These are phyloP conservation scores for Lerista edwardsae DNA, from an alignment of 2,797 vertebrate genomes.

Conservation along the genomic window DNA sequence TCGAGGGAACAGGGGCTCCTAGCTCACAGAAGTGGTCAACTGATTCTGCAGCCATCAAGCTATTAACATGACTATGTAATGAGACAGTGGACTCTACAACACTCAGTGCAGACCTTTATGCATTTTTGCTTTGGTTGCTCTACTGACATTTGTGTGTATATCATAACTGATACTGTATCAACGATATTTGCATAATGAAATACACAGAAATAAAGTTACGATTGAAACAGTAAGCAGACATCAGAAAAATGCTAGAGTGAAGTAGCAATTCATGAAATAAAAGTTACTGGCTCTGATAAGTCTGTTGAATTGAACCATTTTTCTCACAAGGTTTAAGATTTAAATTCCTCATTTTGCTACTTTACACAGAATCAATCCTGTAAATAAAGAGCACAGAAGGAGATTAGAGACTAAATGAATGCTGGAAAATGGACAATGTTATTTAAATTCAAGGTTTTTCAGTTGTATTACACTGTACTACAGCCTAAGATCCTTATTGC, in stretches of 20 bases:
- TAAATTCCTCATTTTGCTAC: neutral
- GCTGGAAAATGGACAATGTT: neutral
- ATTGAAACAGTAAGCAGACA: neutral
- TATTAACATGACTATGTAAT: neutral
- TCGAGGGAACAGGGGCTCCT: neutral
- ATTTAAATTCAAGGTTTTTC: neutral
- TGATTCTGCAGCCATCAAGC: neutral
- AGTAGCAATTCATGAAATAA: neutral
- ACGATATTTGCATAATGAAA: neutral
- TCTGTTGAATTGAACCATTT: neutral
- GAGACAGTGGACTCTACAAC: neutral
- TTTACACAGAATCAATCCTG: neutral
- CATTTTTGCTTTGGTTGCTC: too few relatives aligned
- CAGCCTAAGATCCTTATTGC: neutral
- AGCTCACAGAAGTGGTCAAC: neutral
- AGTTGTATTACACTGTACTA: neutral
- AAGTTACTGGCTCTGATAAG: neutral
- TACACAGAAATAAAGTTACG: neutral
- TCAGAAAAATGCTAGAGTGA: neutral
- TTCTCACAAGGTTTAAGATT: neutral
- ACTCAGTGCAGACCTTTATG: too few relatives aligned
- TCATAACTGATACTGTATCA: neutral
- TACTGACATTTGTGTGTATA: too few relatives aligned
- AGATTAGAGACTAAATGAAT: neutral
- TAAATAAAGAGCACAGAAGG: rapidly evolving